phyloP scores from a whole-genome alignment of 2,113 vertebrate genomes.

The Sphaerodactylus townsendi region DNA sequence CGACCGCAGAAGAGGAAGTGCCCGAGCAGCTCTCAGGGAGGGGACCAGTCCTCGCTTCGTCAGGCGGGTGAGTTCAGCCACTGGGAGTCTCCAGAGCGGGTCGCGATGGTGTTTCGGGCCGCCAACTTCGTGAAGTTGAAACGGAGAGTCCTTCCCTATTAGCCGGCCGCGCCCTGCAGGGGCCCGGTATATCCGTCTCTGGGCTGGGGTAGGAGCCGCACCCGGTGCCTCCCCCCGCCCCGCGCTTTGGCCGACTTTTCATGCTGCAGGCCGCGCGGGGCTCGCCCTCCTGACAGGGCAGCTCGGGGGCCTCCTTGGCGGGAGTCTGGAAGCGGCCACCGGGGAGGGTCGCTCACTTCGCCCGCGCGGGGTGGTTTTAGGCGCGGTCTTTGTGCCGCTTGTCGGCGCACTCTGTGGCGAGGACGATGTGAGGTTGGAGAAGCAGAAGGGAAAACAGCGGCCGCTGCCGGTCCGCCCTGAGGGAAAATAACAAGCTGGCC shows the following conservation, averaged over 20 bases:
- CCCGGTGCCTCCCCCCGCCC: background rate
- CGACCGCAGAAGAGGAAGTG: background rate
- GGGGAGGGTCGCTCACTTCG: background rate
- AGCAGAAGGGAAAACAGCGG: background rate
- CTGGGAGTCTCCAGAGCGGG: too few relatives aligned
- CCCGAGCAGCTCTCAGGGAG: background rate
- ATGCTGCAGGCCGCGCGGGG: background rate
- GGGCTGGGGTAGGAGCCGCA: background rate
- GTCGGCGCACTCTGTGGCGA: background rate
- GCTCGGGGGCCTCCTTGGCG: background rate
- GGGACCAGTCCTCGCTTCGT: too few relatives aligned
- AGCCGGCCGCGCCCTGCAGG: conserved; percentile 5
- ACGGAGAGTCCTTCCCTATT: background rate
- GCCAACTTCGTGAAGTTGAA: too few relatives aligned
- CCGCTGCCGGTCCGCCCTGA: background rate
- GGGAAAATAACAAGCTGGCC: background rate
- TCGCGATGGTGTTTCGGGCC: background rate
- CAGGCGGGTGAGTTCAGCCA: background rate
- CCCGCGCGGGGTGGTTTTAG: background rate
- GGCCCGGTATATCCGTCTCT: background rate
- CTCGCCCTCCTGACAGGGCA: background rate
- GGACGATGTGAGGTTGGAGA: background rate
- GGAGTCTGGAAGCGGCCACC: background rate
- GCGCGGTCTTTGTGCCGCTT: background rate
- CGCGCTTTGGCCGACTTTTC: background rate